Conservation (phyloP, 92 coral and sea anemone species). For the Heliopora coerulea region DNA sequence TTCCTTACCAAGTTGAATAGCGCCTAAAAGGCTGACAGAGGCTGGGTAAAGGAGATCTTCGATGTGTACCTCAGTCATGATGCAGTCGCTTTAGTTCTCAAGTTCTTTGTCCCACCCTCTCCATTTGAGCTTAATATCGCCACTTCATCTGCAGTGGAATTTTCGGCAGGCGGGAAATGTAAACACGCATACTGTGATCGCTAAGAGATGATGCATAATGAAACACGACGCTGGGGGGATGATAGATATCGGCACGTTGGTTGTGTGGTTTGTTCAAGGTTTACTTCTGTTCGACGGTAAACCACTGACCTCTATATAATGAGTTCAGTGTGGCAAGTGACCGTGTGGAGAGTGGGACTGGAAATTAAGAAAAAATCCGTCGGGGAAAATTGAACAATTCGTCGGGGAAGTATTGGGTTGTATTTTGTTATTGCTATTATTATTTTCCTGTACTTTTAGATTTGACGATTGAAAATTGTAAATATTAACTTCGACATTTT, state of each 20-base stretch:
- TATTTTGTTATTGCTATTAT: too few relatives aligned
- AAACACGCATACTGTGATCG: slow-evolving; percentile 10
- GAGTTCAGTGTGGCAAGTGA: too few relatives aligned
- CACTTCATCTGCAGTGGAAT: slow-evolving; percentile 30
- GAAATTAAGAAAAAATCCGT: too few relatives aligned
- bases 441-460: too few relatives aligned
- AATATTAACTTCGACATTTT: too few relatives aligned
- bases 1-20: slow-evolving; percentile 42
- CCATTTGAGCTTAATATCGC: neutral
- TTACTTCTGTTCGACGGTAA: too few relatives aligned
- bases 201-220: too few relatives aligned
- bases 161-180: slow-evolving; percentile 36
- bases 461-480: too few relatives aligned
- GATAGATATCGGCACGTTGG: slow-evolving; percentile 1
- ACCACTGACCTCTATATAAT: too few relatives aligned
- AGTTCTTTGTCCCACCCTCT: neutral
- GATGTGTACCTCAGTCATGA: slow-evolving; percentile 9
- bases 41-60: slow-evolving; percentile 30
- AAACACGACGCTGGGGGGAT: neutral
- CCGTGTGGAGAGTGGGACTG: too few relatives aligned
- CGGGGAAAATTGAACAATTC: too few relatives aligned
- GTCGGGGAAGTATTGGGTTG: too few relatives aligned
- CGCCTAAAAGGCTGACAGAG: slow-evolving; percentile 23
- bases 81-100: neutral
- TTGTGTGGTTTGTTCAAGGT: neutral